These are phyloP conservation scores for Scaptomyza cyrtandrae DNA, from an alignment of 2,888 invertebrate species.

Conservation along the genomic window DNA sequence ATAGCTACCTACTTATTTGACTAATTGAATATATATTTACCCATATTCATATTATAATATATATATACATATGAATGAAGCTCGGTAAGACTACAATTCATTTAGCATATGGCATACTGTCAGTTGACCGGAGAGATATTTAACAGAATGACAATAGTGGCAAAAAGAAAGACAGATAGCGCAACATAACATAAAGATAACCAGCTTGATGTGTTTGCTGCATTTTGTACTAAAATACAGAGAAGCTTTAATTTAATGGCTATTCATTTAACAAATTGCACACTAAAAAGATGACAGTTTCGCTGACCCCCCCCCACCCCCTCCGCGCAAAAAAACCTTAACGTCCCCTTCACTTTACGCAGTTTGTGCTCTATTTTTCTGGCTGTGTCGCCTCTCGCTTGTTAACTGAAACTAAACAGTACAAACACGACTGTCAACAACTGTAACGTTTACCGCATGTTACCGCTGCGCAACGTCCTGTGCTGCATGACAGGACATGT, in stretches of 20 bases:
- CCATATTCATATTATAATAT: no score
- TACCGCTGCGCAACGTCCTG: constrained; percentile 69
- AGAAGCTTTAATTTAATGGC: constrained; percentile 38
- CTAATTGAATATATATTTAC: background rate
- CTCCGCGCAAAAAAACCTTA: no score
- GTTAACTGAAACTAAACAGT: constrained; percentile 81
- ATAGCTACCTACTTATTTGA: constrained; percentile 26
- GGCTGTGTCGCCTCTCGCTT: constrained; percentile 58
- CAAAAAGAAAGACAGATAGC: background rate
- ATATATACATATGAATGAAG: no score
- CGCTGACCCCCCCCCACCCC: background rate
- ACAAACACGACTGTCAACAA: constrained; percentile 78
- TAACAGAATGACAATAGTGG: background rate
- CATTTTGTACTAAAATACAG: constrained; percentile 2
- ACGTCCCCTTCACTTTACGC: background rate
- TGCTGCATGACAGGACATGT: constrained; percentile 80
- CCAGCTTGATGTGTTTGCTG: background rate
- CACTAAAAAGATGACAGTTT: constrained; percentile 49
- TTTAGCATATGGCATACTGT: background rate
- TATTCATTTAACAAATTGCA: constrained; percentile 55
- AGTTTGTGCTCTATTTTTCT: constrained; percentile 41
- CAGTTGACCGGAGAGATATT: background rate
- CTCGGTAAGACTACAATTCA: background rate
- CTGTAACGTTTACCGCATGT: constrained; percentile 80
- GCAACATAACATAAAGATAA: background rate